Conservation (phyloP, 2,113 vertebrate species). For the Chinchilla lanigera region DNA sequence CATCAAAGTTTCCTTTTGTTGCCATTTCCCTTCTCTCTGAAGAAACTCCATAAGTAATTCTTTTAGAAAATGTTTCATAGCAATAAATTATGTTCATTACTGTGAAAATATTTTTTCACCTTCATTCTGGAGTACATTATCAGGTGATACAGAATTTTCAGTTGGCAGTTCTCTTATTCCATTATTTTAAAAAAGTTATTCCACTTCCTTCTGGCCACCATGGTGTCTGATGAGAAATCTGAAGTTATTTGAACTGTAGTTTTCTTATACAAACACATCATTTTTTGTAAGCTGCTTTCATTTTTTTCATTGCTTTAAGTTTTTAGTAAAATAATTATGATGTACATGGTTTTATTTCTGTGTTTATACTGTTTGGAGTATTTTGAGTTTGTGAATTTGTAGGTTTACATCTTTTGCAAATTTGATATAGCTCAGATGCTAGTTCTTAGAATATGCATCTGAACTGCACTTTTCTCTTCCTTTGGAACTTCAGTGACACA, state of each 20-base stretch:
- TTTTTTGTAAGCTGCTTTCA: conserved; percentile 18
- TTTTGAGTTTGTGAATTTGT: not conserved
- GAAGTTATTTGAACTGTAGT: not conserved
- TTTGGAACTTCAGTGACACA: not conserved
- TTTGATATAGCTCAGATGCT: not conserved
- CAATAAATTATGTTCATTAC: not conserved
- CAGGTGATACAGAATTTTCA: not conserved
- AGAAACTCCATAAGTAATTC: not conserved
- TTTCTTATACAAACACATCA: not conserved
- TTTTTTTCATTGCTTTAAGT: not conserved
- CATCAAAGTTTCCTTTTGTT: not conserved
- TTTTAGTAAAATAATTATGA: conserved; percentile 26
- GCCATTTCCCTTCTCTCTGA: not conserved
- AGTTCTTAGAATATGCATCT: not conserved
- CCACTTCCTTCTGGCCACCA: not conserved
- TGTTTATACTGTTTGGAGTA: not conserved
- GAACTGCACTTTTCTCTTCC: not conserved
- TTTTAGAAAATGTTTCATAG: not conserved
- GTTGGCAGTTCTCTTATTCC: conserved; percentile 25
- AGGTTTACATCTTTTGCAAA: not conserved
- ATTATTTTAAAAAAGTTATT: conserved; percentile 1
- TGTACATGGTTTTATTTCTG: not conserved
- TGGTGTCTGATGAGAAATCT: not conserved
- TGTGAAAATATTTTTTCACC: conserved; percentile 7
- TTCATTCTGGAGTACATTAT: conserved; percentile 33